Evolutionary conservation across 2,888 invertebrate genomes (phyloP).

Genomic region (Liopterus haemorrhoidalis): DNA sequence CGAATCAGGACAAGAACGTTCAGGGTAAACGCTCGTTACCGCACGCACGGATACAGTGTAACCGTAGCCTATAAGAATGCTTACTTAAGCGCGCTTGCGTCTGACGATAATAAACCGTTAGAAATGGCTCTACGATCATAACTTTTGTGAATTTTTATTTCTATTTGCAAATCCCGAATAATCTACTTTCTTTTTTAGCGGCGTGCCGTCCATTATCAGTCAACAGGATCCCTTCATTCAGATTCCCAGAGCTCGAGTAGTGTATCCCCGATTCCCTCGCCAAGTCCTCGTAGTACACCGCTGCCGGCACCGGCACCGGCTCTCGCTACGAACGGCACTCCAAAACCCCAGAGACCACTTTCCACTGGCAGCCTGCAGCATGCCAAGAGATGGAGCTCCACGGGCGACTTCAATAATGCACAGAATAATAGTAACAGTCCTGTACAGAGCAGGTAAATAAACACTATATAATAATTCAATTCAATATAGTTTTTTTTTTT

Average conservation of each 20-base stretch:
- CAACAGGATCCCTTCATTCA: conserved; percentile 69
- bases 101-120: background rate
- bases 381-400: conserved; percentile 74
- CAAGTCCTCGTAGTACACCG: conserved; percentile 66
- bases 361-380: conserved; percentile 38
- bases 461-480: too few relatives aligned
- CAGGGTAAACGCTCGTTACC: too few relatives aligned
- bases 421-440: conserved; percentile 41
- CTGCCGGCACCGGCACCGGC: conserved; percentile 58
- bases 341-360: conserved; percentile 37
- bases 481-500: too few relatives aligned
- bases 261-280: conserved; percentile 75
- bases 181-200: conserved; percentile 45
- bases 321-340: conserved; percentile 47
- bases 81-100: too few relatives aligned
- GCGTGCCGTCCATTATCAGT: conserved; percentile 75
- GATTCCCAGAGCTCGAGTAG: conserved; percentile 79
- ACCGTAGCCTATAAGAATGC: too few relatives aligned
- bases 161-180: background rate
- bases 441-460: conserved; percentile 48
- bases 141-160: background rate
- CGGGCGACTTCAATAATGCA: conserved; percentile 69
- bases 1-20: too few relatives aligned
- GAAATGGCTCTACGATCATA: background rate
- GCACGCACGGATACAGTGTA: too few relatives aligned